Base-by-base conservation (phyloP, 1,140 invertebrate species). In the Calycopis cecrops region DNA sequence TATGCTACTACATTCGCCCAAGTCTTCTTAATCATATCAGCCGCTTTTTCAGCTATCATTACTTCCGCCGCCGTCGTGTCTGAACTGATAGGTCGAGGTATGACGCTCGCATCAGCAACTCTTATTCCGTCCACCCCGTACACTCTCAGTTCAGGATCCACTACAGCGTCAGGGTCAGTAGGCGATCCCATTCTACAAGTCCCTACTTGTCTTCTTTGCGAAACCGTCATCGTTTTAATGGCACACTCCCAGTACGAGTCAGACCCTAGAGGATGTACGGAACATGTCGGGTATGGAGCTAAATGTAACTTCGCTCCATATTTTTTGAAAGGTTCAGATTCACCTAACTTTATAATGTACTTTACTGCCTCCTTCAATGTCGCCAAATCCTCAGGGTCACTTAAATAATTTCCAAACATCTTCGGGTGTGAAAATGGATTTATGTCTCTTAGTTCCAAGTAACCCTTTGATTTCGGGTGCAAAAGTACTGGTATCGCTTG, bases 31-130 rank as follows among this genome's bases (percentile, higher is more conserved):
- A 98, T 95, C 75, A 97, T 88, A 76, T 97, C 94, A 0, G 95
- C 92, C 0, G 91, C 94, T 69, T 95, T 96, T 80, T 98, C 97
- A 0, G 91, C 97, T 42, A 98, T 93, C 95, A 98, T 97, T 35
- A 91, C 89, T 2, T 93, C 90, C 0, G 91, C 91, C 0, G 92
- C 92, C 62, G 92, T 93, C 0, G 93, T 91, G 71, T 96, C 94
- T 2, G 91, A 93, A 17, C 88, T 88, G 0, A 92, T 87, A 7
- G 94, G 86, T 3, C 79, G 74, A 0, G 95, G 95, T 76, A 96
- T 93, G 0, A 96, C 84, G 53, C 94, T 94, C 17, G 90, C 90
- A 79, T 97, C 95, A 0, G 90, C 92, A 0, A 96, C 93, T 42
- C 95, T 88, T 16, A 97, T 79, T 4, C 90, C 89, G n/a, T 87